A percentile compares a stretch with the other conserved stretches of the same genome.
Conservation (phyloP, 2,113 vertebrate species). For the Genyomyrus donnyi region DNA sequence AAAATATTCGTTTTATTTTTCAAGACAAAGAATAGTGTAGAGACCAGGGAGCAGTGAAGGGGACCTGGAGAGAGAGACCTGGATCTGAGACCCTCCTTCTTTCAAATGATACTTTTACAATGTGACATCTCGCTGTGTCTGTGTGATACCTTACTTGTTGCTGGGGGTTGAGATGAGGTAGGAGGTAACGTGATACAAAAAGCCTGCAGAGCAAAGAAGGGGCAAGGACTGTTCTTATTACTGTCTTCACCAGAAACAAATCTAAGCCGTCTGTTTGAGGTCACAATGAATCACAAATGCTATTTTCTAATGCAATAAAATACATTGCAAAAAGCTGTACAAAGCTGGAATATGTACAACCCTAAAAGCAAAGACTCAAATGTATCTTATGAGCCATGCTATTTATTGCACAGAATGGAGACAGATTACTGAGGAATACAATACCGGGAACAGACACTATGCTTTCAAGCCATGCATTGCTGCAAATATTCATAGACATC, state of each 20-base stretch:
- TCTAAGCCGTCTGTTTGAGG: not conserved
- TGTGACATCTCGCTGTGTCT: not conserved
- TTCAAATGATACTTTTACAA: not conserved
- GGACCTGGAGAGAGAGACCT: not conserved
- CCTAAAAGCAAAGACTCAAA: not conserved
- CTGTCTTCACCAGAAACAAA: not conserved
- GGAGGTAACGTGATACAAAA: conserved; percentile 79
- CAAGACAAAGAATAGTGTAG: not conserved
- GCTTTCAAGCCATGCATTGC: not conserved
- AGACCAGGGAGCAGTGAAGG: not conserved
- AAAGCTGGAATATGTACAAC: not conserved
- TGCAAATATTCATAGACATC: not conserved
- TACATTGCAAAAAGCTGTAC: not conserved
- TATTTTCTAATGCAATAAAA: not conserved
- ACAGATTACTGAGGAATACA: not conserved
- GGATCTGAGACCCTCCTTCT: not conserved
- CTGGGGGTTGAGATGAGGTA: conserved; percentile 64
- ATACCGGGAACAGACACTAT: not conserved
- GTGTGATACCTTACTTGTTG: conserved; percentile 63
- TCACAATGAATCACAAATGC: not conserved
- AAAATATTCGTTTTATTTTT: not conserved
- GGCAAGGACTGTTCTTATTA: conserved; percentile 65
- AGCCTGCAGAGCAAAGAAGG: conserved; percentile 84
- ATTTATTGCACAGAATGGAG: not conserved
- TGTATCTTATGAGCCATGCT: not conserved